Evolutionary conservation across 2,888 invertebrate species (phyloP), one percentile per base, ranked within the genome.

Genomic region (Leptogaster cylindrica): DNA sequence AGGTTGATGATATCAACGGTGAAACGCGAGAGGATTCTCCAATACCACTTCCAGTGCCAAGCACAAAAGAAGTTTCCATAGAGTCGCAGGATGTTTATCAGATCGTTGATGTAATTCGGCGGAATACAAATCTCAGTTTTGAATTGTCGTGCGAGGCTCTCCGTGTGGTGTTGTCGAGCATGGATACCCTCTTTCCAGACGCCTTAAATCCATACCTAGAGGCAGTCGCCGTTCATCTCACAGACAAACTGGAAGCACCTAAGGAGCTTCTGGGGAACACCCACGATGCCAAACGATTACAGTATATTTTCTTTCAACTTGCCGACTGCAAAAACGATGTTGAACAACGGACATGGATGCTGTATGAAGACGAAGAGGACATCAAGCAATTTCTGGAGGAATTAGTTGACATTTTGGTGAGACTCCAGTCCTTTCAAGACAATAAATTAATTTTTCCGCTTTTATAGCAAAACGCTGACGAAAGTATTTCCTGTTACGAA

Each of bases 341-440:
- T 0, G 96, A 97, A 77, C 97, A 97, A 77, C 84, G 97, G 67
- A 95, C 93, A 73, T 97, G 97, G 97, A 93, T 94, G 79, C 83
- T 97, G 27, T 93, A 96, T 77, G 96, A 97, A 77, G 97, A 97
- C 78, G 95, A 96, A 72, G 87, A 87, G 68, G 90, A 92, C 73
- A 96, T 97, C 76, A 88, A 89, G 68, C 91, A 92, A 69, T 92
- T 94, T 78, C 84, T 97, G 66, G 86, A 88, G 66, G 92, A 93
- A 78, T 83, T 93, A 20, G 90, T 90, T 55, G 91, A 91, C 70
- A 92, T 93, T 76, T 84, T 93, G 86, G 92, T 92, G 81, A 75
- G 46, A n/a, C 55, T 52, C 69, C 68, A 65, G n/a, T n/a, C n/a
- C n/a, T n/a, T n/a, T n/a, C 6, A 23, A 23, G n/a, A 27, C 27